These are phyloP conservation scores for Zaprionus lachaisei DNA, from an alignment of 1,140 invertebrate species.

Conservation along the genomic window DNA sequence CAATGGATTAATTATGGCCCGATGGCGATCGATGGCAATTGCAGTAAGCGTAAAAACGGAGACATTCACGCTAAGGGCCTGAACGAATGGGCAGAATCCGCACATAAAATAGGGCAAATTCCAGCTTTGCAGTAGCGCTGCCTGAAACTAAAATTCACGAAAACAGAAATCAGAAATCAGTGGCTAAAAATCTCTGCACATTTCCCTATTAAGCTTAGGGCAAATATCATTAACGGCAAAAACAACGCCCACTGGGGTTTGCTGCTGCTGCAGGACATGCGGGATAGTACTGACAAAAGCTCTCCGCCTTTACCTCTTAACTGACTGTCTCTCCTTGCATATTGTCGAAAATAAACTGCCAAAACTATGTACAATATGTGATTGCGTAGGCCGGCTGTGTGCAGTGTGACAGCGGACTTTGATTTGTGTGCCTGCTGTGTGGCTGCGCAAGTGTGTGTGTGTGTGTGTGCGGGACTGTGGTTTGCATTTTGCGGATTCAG, in stretches of 20 bases:
- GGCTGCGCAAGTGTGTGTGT: not conserved
- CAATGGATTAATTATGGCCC: constrained; percentile 89
- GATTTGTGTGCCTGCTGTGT: constrained; percentile 23
- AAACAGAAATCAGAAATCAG: not conserved
- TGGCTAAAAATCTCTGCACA: not conserved
- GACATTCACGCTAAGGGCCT: constrained; percentile 91
- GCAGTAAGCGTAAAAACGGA: constrained; percentile 93
- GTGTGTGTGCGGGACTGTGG: constrained; percentile 13
- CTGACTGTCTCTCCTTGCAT: not conserved
- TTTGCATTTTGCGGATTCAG: constrained; percentile 43
- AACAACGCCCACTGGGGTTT: not conserved
- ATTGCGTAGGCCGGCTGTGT: constrained; percentile 15
- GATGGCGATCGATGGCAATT: constrained; percentile 91
- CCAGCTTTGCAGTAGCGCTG: constrained; percentile 92
- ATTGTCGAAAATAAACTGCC: constrained; percentile 29
- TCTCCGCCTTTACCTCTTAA: not conserved
- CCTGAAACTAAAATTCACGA: constrained; percentile 88
- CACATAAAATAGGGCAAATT: constrained; percentile 93
- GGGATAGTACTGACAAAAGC: constrained; percentile 8
- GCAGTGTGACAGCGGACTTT: not conserved
- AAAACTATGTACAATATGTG: constrained; percentile 24
- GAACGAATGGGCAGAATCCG: constrained; percentile 92
- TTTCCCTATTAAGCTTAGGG: constrained; percentile 15
- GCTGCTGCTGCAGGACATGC: not conserved
- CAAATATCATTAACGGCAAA: constrained; percentile 57